phyloP scores from a whole-genome alignment of 2,797 vertebrate genomes.

The Channallabes apus region DNA sequence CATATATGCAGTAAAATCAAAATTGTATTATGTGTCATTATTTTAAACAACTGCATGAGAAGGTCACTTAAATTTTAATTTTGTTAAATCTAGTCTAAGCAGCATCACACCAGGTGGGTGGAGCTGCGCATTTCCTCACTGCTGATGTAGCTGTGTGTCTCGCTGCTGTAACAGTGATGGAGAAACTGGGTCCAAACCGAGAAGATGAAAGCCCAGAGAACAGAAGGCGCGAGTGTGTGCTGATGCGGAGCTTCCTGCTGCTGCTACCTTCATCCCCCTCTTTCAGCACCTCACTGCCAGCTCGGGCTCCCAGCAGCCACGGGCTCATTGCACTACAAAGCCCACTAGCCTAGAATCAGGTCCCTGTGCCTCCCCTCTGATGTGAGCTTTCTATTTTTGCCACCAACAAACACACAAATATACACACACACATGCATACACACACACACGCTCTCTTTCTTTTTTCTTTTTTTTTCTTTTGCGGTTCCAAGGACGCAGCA shows the following conservation, averaged over 20 bases:
- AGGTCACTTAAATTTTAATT: too few species aligned
- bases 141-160: neutral
- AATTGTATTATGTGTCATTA: too few species aligned
- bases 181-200: constrained; percentile 60
- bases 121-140: neutral
- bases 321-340: constrained; percentile 77
- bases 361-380: constrained; percentile 65
- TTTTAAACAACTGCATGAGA: too few species aligned
- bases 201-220: constrained; percentile 70
- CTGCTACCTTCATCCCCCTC: constrained; percentile 60
- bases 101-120: constrained; percentile 4
- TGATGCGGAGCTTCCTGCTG: constrained; percentile 65
- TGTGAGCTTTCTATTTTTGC: constrained; percentile 53
- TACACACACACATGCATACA: constrained; percentile 9
- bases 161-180: constrained; percentile 49
- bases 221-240: constrained; percentile 59
- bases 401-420: constrained; percentile 37
- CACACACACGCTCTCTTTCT: constrained; percentile 43
- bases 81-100: neutral
- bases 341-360: constrained; percentile 61
- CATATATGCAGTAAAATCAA: too few species aligned
- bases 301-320: constrained; percentile 58
- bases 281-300: constrained; percentile 40
- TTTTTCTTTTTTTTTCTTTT: neutral
- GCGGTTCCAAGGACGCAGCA: constrained; percentile 31